Evolutionary conservation across 2,888 invertebrate species (phyloP).

Genomic region (Nemotelus pantherinus): DNA sequence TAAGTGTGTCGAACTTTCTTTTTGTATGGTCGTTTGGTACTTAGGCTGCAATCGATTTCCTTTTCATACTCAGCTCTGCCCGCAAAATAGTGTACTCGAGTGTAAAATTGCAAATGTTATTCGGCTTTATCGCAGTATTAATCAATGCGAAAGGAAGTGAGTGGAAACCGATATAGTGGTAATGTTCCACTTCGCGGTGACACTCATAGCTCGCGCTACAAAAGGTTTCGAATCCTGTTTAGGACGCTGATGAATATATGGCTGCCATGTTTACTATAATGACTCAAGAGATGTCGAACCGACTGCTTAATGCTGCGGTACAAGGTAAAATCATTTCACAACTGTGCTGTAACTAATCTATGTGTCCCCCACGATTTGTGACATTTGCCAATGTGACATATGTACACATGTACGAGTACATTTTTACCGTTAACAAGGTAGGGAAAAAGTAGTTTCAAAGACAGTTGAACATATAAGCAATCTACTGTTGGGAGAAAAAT

Average conservation of each 20-base stretch:
- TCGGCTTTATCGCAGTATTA: slow-evolving; percentile 32
- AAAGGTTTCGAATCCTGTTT: neutral
- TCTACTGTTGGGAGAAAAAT: too few relatives aligned
- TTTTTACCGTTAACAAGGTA: too few relatives aligned
- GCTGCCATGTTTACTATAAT: slow-evolving; percentile 6
- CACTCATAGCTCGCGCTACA: neutral
- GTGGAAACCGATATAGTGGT: slow-evolving; percentile 29
- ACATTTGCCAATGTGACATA: neutral
- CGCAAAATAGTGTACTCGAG: slow-evolving; percentile 35
- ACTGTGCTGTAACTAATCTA: slow-evolving; percentile 1
- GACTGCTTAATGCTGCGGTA: neutral
- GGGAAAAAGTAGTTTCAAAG: too few relatives aligned
- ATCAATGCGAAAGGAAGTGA: slow-evolving; percentile 24
- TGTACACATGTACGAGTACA: too few relatives aligned
- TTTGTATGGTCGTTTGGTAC: neutral
- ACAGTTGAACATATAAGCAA: too few relatives aligned
- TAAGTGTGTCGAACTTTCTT: too few relatives aligned
- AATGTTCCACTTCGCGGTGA: slow-evolving; percentile 4
- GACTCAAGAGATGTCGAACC: neutral
- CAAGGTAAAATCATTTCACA: slow-evolving; percentile 20
- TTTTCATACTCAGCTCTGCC: neutral
- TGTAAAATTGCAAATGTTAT: slow-evolving; percentile 41
- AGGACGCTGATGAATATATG: neutral
- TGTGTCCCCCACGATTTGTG: neutral
- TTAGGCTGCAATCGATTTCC: slow-evolving; percentile 24